Base-by-base conservation (phyloP, 2,113 vertebrate genomes). In the Melanerpes formicivorus region DNA sequence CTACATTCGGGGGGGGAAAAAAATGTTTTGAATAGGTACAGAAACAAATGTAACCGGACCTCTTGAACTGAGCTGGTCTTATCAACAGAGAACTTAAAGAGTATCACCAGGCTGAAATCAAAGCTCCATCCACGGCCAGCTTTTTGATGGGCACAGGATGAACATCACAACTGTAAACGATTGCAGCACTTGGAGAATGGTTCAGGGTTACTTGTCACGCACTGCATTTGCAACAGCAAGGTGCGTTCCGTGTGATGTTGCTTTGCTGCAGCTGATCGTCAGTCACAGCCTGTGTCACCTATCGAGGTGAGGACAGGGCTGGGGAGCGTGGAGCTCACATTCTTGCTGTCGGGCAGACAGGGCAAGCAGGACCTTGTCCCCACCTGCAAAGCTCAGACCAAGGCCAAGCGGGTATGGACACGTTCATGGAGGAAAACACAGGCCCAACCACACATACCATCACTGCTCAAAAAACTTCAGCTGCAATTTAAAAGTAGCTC, bases 171-270 rank as follows among this genome's bases (percentile, higher is more conserved):
- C 72, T 52, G 42, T 34, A 16, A 92, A 54, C 34, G 22, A 18
- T 0, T 1, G 5, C 59, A 76, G 72, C n/a, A 54, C 40, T 21
- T 0, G 0, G 55, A 44, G 50, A 65, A 44, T 3, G 0, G 65
- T 77, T 62, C 84, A 67, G 55, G 32, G 22, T 44, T 69, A 18
- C 70, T 23, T 37, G 25, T 60, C 69, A 48, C 14, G 7, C 62
- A 23, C 54, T 21, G 27, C 17, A 1, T 32, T 40, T 46, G 21
- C 50, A 48, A 18, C 26, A 58, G 58, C 73, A 25, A 78, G 80
- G 44, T 2, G 37, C 0, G 0, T 19, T 40, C 37, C 11, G 59
- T 2, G 18, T 9, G 46, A 32, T 19, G 18, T 5, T 4, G n/a
- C 74, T 66, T 37, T 17, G 55, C 88, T 66, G 83, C 83, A 67